These are phyloP conservation scores for Eclectus roratus DNA, from an alignment of 2,113 vertebrate species.

Conservation along the genomic window DNA sequence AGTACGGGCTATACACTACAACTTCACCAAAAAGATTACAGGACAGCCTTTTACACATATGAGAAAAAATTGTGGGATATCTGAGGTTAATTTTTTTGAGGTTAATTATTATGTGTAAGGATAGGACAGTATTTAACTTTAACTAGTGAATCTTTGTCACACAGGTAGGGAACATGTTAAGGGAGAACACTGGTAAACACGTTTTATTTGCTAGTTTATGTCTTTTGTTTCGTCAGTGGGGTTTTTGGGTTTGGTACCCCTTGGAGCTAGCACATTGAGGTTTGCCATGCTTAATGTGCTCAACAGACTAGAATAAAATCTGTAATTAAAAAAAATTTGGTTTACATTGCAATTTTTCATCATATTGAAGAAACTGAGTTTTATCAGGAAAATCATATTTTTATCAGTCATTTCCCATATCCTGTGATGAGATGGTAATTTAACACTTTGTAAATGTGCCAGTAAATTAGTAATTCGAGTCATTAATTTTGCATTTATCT, in stretches of 20 bases:
- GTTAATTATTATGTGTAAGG: not conserved
- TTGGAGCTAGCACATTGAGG: not conserved
- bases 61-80: accelerated
- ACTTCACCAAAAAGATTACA: not conserved
- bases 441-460: constrained; percentile 8
- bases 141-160: not conserved
- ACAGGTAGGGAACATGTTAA: accelerated
- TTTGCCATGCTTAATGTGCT: not conserved
- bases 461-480: constrained; percentile 31
- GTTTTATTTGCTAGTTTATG: not conserved
- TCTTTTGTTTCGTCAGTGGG: not conserved
- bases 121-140: not conserved
- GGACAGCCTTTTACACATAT: accelerated
- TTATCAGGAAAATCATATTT: not conserved
- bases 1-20: accelerated
- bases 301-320: not conserved
- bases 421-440: constrained; percentile 5
- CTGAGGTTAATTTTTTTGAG: not conserved
- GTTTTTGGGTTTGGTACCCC: not conserved
- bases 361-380: not conserved
- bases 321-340: not conserved
- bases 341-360: not conserved
- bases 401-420: not conserved
- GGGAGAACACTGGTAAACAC: not conserved
- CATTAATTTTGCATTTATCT: constrained; percentile 35